These are phyloP conservation scores for Muscina levida DNA, from an alignment of 2,888 invertebrate genomes.

Conservation along the genomic window DNA sequence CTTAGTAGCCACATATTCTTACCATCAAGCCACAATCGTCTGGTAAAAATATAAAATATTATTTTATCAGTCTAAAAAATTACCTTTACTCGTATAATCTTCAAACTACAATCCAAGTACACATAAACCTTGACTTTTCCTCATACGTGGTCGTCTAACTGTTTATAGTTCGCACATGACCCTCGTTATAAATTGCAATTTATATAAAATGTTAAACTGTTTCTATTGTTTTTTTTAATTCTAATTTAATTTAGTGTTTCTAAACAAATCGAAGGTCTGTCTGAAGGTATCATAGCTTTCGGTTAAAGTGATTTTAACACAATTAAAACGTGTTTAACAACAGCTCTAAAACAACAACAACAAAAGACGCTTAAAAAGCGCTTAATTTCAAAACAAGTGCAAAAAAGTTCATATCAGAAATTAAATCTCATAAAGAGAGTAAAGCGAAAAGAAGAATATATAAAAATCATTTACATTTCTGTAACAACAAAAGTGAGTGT, in stretches of 20 bases:
- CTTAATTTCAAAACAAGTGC: background rate
- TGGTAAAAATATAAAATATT: too few relatives aligned
- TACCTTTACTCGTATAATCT: too few relatives aligned
- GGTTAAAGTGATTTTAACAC: background rate
- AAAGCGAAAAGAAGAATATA: constrained; percentile 30
- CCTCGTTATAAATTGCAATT: too few relatives aligned
- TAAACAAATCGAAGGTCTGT: background rate
- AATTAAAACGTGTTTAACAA: background rate
- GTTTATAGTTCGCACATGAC: too few relatives aligned
- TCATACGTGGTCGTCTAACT: too few relatives aligned
- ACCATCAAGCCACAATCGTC: too few relatives aligned
- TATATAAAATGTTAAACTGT: too few relatives aligned
- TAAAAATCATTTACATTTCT: constrained; percentile 40
- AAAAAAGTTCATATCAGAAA: constrained; percentile 9
- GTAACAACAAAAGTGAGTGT: constrained; percentile 6
- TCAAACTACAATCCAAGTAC: too few relatives aligned
- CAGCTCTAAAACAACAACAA: background rate
- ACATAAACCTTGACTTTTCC: too few relatives aligned
- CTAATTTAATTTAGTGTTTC: constrained; percentile 10
- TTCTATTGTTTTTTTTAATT: too few relatives aligned
- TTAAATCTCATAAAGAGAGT: background rate
- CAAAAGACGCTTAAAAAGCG: constrained; percentile 50
- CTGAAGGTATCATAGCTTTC: constrained; percentile 7
- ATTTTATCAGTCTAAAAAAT: too few relatives aligned
- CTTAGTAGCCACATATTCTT: too few relatives aligned